Evolutionary conservation across 2,113 vertebrate species (phyloP).

Genomic region (Bos taurus): ARS-UCD2.0 NC_037334.1:85181001-85181500

Average conservation of each 20-base stretch:
- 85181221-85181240: not conserved
- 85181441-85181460: not conserved
- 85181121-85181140: fast-evolving
- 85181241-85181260: not conserved
- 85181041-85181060: no score
- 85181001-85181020: no score
- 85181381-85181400: not conserved
- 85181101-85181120: no score
- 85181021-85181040: no score
- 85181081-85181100: no score
- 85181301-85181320: not conserved
- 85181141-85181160: no score
- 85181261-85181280: not conserved
- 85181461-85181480: not conserved
- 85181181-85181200: no score
- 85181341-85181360: not conserved
- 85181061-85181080: no score
- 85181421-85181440: not conserved
- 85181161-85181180: no score
- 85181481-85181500: not conserved
- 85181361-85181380: not conserved
- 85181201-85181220: no score
- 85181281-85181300: not conserved
- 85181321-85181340: not conserved
- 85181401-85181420: not conserved